Evolutionary conservation across 1,140 invertebrate genomes (phyloP), one percentile per base, ranked within the genome.

Genomic region (Triops longicaudatus): DNA sequence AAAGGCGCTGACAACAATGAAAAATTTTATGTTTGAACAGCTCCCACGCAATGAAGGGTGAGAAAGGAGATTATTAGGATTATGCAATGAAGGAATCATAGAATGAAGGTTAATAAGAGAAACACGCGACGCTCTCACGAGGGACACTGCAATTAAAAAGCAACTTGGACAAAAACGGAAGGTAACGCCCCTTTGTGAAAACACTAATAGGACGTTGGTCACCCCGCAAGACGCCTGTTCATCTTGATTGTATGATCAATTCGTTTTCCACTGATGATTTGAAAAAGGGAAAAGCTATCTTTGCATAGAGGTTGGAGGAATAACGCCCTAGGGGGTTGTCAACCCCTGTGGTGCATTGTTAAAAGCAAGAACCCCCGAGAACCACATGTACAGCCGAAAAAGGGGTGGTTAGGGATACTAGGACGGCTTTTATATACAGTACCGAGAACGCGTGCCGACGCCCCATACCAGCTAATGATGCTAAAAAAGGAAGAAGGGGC

Each of bases 141-240:
- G 31, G 31, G 31, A 63, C 10, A 14, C 10, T 63, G 9, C 50
- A 22, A 63, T 63, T 63, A 63, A 63, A n/a, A 63, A 63, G 14
- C 17, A 63, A 37, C 17, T n/a, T 0, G 50, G 50, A 63, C 17
- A 22, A 22, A n/a, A 63, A 63, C n/a, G 17, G 22, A n/a, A 63
- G 50, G 14, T 63, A 10, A 63, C 50, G 50, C 50, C 50, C 50
- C 31, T 7, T 37, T 7, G 31, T 7, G 22, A 63, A 7, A 11
- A 63, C 50, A 63, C 50, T 63, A 63, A 63, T 63, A 63, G 50
- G 50, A 63, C 50, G 50, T 63, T 17, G 50, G 50, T 63, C 17
- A 63, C 50, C 50, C 50, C 50, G 17, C 50, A 22, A 63, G 22
- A 22, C 17, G 3, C 50, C 22, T 17, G 14, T 22, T 63, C 22